phyloP scores from a whole-genome alignment of 2,113 vertebrate species.

The Cryptomyrus ogoouensis region DNA sequence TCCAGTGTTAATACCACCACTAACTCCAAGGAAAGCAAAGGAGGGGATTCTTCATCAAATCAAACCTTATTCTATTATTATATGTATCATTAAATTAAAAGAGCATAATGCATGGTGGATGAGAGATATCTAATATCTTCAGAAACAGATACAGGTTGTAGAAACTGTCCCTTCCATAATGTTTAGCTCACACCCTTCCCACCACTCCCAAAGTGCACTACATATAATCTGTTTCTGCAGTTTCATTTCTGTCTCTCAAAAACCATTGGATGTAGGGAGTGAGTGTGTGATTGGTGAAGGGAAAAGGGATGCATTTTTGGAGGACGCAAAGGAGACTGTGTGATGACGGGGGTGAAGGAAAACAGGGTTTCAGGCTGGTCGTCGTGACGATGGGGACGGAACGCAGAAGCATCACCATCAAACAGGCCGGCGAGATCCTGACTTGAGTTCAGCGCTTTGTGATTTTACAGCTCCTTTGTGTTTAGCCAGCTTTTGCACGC shows the following conservation, averaged over 20 bases:
- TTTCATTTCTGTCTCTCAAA: neutral
- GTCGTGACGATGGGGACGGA: neutral
- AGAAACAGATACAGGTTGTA: neutral
- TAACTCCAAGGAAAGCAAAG: neutral
- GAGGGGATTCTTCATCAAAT: neutral
- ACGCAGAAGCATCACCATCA: neutral
- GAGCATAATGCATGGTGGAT: neutral
- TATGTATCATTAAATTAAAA: neutral
- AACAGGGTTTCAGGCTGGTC: neutral
- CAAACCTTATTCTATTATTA: neutral
- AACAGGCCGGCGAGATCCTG: neutral
- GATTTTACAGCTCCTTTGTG: neutral
- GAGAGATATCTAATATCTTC: neutral
- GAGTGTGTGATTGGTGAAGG: neutral
- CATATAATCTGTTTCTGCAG: neutral
- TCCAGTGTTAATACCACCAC: neutral
- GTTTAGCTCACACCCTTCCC: neutral
- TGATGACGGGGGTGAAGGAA: neutral
- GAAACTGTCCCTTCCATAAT: neutral
- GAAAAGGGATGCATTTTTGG: neutral
- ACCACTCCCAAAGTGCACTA: neutral
- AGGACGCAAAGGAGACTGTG: neutral
- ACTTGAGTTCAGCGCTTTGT: neutral
- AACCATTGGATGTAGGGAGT: neutral
- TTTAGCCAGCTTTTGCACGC: neutral